phyloP scores from a whole-genome alignment of 2,113 vertebrate genomes.

The Lasiurus borealis region DNA sequence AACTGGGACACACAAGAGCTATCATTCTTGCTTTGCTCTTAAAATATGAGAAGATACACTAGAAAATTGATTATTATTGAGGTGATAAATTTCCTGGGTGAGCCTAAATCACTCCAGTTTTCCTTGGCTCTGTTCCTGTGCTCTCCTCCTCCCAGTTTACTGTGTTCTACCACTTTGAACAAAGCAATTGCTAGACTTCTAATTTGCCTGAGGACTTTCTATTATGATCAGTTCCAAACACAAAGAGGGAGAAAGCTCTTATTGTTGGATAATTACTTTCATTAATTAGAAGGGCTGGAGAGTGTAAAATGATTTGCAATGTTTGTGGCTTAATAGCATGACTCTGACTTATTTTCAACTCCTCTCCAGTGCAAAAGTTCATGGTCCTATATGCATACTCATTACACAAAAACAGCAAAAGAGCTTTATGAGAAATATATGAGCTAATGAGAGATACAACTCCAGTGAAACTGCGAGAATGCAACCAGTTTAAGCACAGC shows the following conservation, averaged over 20 bases:
- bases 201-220: slow-evolving; percentile 72
- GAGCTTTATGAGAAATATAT: slow-evolving; percentile 58
- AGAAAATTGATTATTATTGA: slow-evolving; percentile 42
- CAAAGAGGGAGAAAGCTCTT: slow-evolving; percentile 51
- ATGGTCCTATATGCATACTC: slow-evolving; percentile 33
- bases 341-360: slow-evolving; percentile 69
- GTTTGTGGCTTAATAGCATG: slow-evolving; percentile 31
- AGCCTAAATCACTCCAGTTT: background rate
- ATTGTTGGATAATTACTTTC: slow-evolving; percentile 75
- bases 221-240: slow-evolving; percentile 64
- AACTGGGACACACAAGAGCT: background rate
- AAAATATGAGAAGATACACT: slow-evolving; percentile 35
- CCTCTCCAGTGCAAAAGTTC: slow-evolving; percentile 56
- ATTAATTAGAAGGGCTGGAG: slow-evolving; percentile 65
- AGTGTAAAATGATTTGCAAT: slow-evolving; percentile 67
- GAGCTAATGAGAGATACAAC: background rate
- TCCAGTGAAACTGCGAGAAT: slow-evolving; percentile 47
- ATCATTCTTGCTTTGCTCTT: slow-evolving; percentile 54
- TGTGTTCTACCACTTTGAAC: slow-evolving; percentile 37
- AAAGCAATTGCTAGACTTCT: slow-evolving; percentile 65
- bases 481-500: slow-evolving; percentile 30
- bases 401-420: slow-evolving; percentile 47
- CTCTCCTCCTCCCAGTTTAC: slow-evolving; percentile 24
- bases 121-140: background rate
- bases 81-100: slow-evolving; percentile 23